Percentiles rank a stretch among this genome's conserved stretches.
Evolutionary conservation across 2,888 invertebrate genomes (phyloP).

Genomic region (Acrobeloides nanus): DNA sequence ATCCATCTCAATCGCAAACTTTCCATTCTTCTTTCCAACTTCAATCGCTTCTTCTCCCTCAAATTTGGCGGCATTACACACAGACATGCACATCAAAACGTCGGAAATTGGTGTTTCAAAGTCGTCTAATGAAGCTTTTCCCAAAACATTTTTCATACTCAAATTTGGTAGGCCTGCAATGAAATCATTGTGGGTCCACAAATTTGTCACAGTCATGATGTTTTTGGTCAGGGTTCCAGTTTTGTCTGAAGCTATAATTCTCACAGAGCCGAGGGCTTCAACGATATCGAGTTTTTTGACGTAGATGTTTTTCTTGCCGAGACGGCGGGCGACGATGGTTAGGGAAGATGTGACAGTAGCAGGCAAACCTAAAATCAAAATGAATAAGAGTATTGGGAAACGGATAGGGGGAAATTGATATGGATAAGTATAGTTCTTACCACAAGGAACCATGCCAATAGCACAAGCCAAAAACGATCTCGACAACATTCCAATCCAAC

Average conservation of each 20-base stretch:
- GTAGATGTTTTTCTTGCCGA: slow-evolving; percentile 28
- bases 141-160: slow-evolving; percentile 10
- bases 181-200: slow-evolving; percentile 26
- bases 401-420: too few relatives aligned
- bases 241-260: slow-evolving; percentile 25
- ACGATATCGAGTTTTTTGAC: slow-evolving; percentile 27
- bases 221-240: slow-evolving; percentile 33
- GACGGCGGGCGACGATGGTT: slow-evolving; percentile 23
- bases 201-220: slow-evolving; percentile 30
- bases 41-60: slow-evolving; percentile 5
- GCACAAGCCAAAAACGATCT: slow-evolving; percentile 31
- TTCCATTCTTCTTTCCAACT: slow-evolving; percentile 11
- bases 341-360: slow-evolving; percentile 28
- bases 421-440: too few relatives aligned
- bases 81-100: slow-evolving; percentile 45
- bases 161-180: too few relatives aligned
- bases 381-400: too few relatives aligned
- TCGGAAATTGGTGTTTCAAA: slow-evolving; percentile 39
- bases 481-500: too few relatives aligned
- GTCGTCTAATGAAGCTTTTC: slow-evolving; percentile 5
- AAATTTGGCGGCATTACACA: slow-evolving; percentile 41
- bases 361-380: too few relatives aligned
- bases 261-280: slow-evolving; percentile 27
- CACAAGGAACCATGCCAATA: too few relatives aligned
- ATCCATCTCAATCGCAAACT: slow-evolving; percentile 11